phyloP scores from a whole-genome alignment of 2,113 vertebrate species.

The Cettia cetti region DNA sequence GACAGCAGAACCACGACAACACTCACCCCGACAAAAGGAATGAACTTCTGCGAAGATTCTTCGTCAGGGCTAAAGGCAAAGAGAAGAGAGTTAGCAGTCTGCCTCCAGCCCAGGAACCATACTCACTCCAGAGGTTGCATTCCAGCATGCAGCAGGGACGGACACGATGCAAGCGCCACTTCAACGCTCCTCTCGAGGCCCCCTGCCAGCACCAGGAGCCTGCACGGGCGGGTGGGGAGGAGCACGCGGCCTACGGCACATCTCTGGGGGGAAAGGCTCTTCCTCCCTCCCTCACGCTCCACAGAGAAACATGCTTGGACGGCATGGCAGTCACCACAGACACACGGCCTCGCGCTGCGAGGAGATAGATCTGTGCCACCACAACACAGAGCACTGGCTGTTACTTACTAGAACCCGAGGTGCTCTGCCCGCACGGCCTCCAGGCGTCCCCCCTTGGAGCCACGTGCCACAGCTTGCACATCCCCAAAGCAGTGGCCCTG shows the following conservation, averaged over 20 bases:
- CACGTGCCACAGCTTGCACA: not conserved
- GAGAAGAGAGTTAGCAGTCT: conserved; percentile 6
- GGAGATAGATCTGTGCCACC: conserved; percentile 24
- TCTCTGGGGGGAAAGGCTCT: not conserved
- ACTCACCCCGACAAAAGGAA: conserved; percentile 95
- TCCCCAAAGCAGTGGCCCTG: conserved; percentile 21
- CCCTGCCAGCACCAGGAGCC: conserved; percentile 8
- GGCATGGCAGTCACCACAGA: conserved; percentile 22
- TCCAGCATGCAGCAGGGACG: conserved; percentile 63
- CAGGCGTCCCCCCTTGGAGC: conserved; percentile 9
- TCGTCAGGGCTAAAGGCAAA: conserved; percentile 85
- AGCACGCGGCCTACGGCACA: not conserved
- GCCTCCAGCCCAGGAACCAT: not conserved
- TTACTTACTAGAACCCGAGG: conserved; percentile 25
- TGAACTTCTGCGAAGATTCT: conserved; percentile 97
- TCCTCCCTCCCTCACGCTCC: not conserved
- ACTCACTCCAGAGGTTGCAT: not conserved
- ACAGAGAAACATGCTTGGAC: conserved; percentile 49
- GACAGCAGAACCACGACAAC: not conserved
- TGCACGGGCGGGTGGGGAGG: not conserved
- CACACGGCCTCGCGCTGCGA: not conserved
- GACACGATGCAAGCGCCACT: conserved; percentile 47
- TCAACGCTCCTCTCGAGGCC: not conserved
- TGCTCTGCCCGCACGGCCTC: not conserved
- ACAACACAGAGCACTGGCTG: not conserved